Conservation (phyloP, 2,113 vertebrate genomes). For the Pteropus alecto region DNA sequence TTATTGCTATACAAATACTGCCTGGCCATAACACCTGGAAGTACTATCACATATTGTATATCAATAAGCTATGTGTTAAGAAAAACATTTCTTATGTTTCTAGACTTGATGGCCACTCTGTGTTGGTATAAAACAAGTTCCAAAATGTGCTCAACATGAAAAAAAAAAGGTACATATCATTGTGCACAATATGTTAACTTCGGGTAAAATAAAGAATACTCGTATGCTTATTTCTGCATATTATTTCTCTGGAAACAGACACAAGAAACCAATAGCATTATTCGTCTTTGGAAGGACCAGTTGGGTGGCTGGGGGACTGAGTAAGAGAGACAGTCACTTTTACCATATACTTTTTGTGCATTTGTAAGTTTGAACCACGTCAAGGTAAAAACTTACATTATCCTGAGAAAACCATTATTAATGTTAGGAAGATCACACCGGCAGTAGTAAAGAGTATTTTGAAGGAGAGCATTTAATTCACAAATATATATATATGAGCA, state of each 20-base stretch:
- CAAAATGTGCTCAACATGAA: background rate
- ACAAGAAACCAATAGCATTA: background rate
- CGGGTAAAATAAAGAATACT: background rate
- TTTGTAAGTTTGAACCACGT: background rate
- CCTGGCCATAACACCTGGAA: background rate
- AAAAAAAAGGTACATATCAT: background rate
- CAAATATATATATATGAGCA: background rate
- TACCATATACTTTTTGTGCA: background rate
- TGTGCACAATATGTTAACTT: background rate
- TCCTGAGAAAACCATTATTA: background rate
- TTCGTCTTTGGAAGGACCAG: background rate
- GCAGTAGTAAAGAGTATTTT: background rate
- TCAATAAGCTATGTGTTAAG: background rate
- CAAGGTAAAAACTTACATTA: background rate
- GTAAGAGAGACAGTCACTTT: background rate
- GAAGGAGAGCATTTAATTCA: background rate
- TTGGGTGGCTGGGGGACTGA: background rate
- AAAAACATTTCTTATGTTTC: background rate
- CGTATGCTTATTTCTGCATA: background rate
- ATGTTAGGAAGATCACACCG: background rate
- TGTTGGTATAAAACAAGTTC: background rate
- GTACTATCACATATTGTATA: background rate
- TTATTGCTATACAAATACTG: background rate
- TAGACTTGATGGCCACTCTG: background rate
- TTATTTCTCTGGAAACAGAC: background rate